Conservation (phyloP, 2,113 vertebrate species). For the Heterocephalus glaber region DNA sequence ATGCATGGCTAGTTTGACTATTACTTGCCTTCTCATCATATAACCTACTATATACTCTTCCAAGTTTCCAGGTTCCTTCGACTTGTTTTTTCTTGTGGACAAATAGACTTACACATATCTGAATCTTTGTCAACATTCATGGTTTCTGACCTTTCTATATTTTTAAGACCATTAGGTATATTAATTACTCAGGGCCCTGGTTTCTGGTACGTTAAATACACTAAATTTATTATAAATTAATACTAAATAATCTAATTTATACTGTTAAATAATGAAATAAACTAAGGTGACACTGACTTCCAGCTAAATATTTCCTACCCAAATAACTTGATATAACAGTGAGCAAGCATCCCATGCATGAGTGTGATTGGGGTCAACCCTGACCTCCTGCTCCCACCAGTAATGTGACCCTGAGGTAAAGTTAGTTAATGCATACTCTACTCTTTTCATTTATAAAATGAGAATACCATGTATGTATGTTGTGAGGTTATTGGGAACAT, state of each 20-base stretch:
- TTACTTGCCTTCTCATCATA: background rate
- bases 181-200: background rate
- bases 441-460: background rate
- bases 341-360: too few species aligned
- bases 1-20: background rate
- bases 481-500: background rate
- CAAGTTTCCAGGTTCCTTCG: background rate
- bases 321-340: accelerated
- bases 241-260: constrained; percentile 5
- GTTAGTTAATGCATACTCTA: background rate
- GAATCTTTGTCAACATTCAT: background rate
- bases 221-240: background rate
- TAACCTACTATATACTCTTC: background rate
- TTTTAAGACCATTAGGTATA: background rate
- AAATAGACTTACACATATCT: background rate
- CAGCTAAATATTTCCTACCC: background rate
- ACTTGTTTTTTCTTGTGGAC: background rate
- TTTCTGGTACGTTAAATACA: background rate
- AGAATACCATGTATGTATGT: background rate
- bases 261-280: background rate
- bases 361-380: background rate
- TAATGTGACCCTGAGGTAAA: background rate
- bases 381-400: background rate
- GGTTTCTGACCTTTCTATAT: background rate
- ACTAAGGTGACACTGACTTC: background rate